Evolutionary conservation across 2,113 vertebrate species (phyloP).

Genomic region (Deroptyus accipitrinus): DNA sequence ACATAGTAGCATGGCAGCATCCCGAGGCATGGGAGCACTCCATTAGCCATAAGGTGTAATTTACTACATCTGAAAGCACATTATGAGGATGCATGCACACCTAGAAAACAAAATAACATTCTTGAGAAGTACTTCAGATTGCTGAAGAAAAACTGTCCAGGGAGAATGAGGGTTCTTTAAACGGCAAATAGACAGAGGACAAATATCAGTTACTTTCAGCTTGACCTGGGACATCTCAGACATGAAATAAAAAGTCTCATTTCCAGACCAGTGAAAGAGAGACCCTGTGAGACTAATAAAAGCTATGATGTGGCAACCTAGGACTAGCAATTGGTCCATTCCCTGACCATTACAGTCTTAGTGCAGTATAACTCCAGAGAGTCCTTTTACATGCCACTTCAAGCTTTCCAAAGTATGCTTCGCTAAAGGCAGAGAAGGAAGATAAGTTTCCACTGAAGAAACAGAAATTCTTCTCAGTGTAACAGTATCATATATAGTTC

Average conservation of each 20-base stretch:
- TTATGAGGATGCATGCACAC: constrained; percentile 96
- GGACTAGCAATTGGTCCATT: neutral
- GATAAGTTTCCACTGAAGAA: neutral
- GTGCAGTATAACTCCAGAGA: neutral
- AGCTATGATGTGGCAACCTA: neutral
- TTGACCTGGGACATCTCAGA: neutral
- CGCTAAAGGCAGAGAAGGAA: rapidly evolving
- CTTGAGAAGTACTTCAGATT: neutral
- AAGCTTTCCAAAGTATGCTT: neutral
- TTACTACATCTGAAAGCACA: constrained; percentile 92
- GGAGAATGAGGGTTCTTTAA: neutral
- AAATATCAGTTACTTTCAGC: neutral
- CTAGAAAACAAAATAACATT: constrained; percentile 71
- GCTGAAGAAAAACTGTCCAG: neutral
- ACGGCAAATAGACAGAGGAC: neutral
- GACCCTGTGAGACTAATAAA: neutral
- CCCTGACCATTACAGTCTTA: neutral
- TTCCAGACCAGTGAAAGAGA: neutral
- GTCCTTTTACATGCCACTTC: neutral
- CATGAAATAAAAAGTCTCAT: neutral
- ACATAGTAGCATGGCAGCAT: constrained; percentile 99
- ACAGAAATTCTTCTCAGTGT: neutral
- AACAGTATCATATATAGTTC: neutral
- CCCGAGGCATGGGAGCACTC: constrained; percentile 98
- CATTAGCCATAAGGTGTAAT: constrained; percentile 96